A percentile compares a stretch with the other conserved stretches of the same genome.
Evolutionary conservation across 2,888 invertebrate genomes (phyloP).

Genomic region (Heliconius hortense): DNA sequence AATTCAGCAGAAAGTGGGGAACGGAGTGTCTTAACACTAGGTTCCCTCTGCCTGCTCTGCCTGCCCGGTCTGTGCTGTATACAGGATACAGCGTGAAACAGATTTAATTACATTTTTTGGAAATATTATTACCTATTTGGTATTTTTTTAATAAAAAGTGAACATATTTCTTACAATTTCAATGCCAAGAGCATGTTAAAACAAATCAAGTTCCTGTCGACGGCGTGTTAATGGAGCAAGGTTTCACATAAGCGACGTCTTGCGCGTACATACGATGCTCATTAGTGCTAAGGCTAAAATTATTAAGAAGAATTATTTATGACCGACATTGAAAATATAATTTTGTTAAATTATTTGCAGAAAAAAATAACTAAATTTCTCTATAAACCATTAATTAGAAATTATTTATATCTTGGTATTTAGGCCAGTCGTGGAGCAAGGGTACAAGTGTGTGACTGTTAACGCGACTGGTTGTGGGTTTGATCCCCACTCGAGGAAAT

Average conservation of each 20-base stretch:
- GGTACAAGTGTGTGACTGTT: too few relatives aligned
- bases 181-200: constrained; percentile 2
- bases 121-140: background rate
- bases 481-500: background rate
- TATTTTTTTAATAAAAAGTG: background rate
- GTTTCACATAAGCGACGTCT: constrained; percentile 63
- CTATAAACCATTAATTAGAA: too few relatives aligned
- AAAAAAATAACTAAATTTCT: background rate
- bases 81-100: too few relatives aligned
- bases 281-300: constrained; percentile 62
- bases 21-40: too few relatives aligned
- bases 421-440: too few relatives aligned
- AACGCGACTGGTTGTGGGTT: too few relatives aligned
- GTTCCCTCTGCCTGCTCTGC: too few relatives aligned
- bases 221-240: constrained; percentile 56
- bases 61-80: too few relatives aligned
- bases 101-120: too few relatives aligned
- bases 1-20: too few relatives aligned
- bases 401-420: too few relatives aligned
- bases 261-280: constrained; percentile 54
- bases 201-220: background rate
- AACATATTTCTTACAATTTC: background rate
- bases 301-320: background rate
- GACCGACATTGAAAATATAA: background rate
- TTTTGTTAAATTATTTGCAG: background rate